Conservation (phyloP, 2,113 vertebrate genomes). For the Chunga burmeisteri region DNA sequence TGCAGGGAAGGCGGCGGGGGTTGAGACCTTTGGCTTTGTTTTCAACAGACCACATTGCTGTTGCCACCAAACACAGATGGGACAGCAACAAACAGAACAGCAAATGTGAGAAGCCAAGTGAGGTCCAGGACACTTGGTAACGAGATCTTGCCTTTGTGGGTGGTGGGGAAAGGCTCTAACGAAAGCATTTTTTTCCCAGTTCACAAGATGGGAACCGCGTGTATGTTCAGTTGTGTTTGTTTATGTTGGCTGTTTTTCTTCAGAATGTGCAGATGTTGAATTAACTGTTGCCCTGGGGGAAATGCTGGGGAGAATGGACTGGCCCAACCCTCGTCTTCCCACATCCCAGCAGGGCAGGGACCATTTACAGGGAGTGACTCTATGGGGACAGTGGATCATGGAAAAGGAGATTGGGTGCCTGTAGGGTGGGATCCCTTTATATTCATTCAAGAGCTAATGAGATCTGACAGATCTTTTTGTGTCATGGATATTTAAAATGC, state of each 20-base stretch:
- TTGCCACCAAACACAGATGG: neutral
- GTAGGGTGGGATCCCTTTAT: neutral
- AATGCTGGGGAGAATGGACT: neutral
- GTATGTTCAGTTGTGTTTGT: neutral
- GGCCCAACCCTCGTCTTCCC: neutral
- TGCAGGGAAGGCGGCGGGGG: neutral
- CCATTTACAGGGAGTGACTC: rapidly evolving
- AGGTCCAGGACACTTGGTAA: neutral
- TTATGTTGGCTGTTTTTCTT: neutral
- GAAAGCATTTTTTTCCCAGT: neutral
- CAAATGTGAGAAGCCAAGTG: neutral
- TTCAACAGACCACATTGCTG: neutral
- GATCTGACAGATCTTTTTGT: neutral
- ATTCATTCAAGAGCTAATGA: neutral
- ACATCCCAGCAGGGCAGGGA: neutral
- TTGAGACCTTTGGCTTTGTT: neutral
- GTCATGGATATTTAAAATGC: neutral
- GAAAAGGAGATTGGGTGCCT: neutral
- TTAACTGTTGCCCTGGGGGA: neutral
- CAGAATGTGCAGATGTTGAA: neutral
- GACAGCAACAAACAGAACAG: neutral
- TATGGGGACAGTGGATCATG: neutral
- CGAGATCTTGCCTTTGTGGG: neutral
- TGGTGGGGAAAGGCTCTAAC: neutral
- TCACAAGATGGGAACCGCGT: neutral